A percentile compares a stretch with the other conserved stretches of the same genome.
Conservation (phyloP, 2,888 invertebrate species). For the Chymomyza procnemis region DNA sequence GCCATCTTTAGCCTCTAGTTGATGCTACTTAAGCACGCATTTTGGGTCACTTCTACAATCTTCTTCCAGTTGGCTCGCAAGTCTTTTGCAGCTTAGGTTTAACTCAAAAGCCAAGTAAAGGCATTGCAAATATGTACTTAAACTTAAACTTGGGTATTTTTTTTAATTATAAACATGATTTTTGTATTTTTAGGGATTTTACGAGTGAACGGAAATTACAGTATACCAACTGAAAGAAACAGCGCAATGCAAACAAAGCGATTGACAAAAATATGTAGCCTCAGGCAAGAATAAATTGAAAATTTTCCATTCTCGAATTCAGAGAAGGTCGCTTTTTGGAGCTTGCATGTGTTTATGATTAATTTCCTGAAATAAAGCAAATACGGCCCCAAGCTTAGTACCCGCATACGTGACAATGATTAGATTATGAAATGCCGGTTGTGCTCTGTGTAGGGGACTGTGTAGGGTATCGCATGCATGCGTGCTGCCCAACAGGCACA, state of each 20-base stretch:
- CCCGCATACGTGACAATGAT: conserved; percentile 66
- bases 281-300: conserved; percentile 65
- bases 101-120: not conserved
- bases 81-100: not conserved
- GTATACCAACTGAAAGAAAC: conserved; percentile 32
- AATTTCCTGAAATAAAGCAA: conserved; percentile 61
- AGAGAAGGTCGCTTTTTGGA: not conserved
- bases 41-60: conserved; percentile 31
- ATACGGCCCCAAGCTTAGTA: conserved; percentile 33
- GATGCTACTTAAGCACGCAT: conserved; percentile 47
- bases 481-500: not conserved
- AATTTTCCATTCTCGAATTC: conserved; percentile 43
- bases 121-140: not conserved
- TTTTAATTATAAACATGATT: not conserved
- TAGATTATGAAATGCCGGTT: conserved; percentile 49
- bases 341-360: conserved; percentile 58
- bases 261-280: conserved; percentile 44
- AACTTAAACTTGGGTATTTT: not conserved
- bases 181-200: conserved; percentile 4
- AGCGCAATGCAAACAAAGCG: not conserved
- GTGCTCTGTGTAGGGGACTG: not conserved
- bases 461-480: not conserved
- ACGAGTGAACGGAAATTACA: conserved; percentile 53
- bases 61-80: not conserved
- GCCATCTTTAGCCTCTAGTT: conserved; percentile 23